A percentile compares a stretch with the other conserved stretches of the same genome.
Evolutionary conservation across 2,113 vertebrate genomes (phyloP).

Genomic region (Neotoma lepida): DNA sequence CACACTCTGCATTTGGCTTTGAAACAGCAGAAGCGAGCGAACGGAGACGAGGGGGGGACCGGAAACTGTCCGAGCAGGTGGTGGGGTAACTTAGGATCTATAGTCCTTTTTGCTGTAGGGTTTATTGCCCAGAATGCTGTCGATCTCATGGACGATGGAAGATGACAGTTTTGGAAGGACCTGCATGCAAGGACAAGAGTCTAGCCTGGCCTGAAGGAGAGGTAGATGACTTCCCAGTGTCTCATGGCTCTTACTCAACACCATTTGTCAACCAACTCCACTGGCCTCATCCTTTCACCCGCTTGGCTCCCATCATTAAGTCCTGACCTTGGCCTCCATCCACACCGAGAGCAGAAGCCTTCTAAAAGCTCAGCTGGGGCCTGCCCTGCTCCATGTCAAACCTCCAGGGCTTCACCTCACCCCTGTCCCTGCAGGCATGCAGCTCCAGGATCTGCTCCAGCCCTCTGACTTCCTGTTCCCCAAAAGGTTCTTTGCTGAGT

Average conservation of each 20-base stretch:
- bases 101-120: constrained; percentile 99
- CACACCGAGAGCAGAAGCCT: too few species aligned
- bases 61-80: constrained; percentile 62
- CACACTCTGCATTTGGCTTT: constrained; percentile 82
- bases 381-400: background rate
- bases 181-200: constrained; percentile 76
- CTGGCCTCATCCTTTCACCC: rapidly evolving
- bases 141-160: constrained; percentile 97
- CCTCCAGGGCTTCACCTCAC: background rate
- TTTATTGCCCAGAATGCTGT: constrained; percentile 99
- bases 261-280: too few species aligned
- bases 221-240: rapidly evolving
- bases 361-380: background rate
- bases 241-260: rapidly evolving
- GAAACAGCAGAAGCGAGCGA: constrained; percentile 92
- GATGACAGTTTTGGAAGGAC: constrained; percentile 98
- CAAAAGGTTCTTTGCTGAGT: background rate
- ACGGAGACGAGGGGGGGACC: constrained; percentile 78
- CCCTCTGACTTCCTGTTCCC: background rate
- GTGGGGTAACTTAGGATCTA: constrained; percentile 89
- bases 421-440: background rate
- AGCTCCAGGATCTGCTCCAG: background rate
- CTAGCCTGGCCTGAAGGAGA: background rate
- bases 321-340: background rate
- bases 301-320: too few species aligned